These are phyloP conservation scores for Beaufortia kweichowensis DNA, from an alignment of 2,113 vertebrate genomes.

Conservation along the genomic window DNA sequence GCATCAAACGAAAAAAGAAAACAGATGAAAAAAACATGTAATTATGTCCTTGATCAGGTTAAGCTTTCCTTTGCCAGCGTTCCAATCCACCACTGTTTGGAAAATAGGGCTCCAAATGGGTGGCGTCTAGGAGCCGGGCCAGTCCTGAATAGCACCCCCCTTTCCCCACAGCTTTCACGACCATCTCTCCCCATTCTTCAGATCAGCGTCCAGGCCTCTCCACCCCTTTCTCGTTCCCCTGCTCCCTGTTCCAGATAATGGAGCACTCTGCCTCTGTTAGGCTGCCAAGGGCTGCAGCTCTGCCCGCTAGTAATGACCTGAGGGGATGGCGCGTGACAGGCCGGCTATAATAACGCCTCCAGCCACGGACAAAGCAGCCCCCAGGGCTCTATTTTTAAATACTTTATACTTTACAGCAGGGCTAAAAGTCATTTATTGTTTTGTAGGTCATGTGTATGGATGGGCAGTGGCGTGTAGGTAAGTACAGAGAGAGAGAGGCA, in stretches of 20 bases:
- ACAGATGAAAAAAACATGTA: slow-evolving; percentile 73
- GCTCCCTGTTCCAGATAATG: slow-evolving; percentile 75
- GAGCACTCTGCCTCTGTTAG: slow-evolving; percentile 68
- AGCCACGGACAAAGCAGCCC: slow-evolving; percentile 80
- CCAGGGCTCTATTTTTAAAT: slow-evolving; percentile 82
- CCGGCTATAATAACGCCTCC: slow-evolving; percentile 79
- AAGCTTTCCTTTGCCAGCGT: slow-evolving; percentile 70
- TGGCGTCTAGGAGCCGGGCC: slow-evolving; percentile 61
- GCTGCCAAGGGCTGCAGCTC: slow-evolving; percentile 74
- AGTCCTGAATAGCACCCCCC: slow-evolving; percentile 64
- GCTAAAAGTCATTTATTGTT: slow-evolving; percentile 75
- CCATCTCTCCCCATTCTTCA: slow-evolving; percentile 67
- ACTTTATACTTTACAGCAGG: slow-evolving; percentile 77
- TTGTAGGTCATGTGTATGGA: slow-evolving; percentile 62
- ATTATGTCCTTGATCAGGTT: slow-evolving; percentile 76
- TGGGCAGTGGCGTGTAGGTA: slow-evolving; percentile 41
- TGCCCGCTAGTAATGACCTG: slow-evolving; percentile 79
- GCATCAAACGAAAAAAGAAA: slow-evolving; percentile 77
- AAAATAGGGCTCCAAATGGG: slow-evolving; percentile 66
- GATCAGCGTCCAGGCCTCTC: slow-evolving; percentile 59
- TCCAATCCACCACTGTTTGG: slow-evolving; percentile 55
- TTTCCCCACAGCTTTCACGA: slow-evolving; percentile 64
- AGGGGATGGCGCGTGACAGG: slow-evolving; percentile 80
- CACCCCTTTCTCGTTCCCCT: slow-evolving; percentile 56
- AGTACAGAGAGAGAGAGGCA: slow-evolving; percentile 40